These are phyloP conservation scores for Lithosia quadra DNA, from an alignment of 2,888 invertebrate genomes.

Conservation along the genomic window DNA sequence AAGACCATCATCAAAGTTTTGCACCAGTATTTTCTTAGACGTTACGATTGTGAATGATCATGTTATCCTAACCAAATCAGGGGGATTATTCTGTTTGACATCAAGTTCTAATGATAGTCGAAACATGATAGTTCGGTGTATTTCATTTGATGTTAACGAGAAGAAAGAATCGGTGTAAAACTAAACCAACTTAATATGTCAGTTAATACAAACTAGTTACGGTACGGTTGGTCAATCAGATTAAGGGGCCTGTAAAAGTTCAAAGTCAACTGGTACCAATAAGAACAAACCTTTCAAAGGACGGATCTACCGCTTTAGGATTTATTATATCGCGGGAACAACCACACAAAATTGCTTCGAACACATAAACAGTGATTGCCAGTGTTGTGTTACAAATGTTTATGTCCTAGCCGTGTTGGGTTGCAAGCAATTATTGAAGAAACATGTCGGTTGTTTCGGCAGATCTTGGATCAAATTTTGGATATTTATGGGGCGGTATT, in stretches of 20 bases:
- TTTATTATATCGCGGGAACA: conserved; percentile 74
- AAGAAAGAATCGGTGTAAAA: no score
- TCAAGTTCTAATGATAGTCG: no score
- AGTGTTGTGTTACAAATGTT: conserved; percentile 75
- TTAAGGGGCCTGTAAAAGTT: not conserved
- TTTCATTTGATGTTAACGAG: no score
- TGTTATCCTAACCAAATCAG: no score
- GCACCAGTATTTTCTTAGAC: no score
- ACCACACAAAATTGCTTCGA: conserved; percentile 67
- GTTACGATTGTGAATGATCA: no score
- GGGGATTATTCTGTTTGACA: no score
- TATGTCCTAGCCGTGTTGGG: conserved; percentile 58
- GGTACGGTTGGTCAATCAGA: no score
- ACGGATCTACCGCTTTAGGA: conserved; percentile 78
- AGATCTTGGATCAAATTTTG: conserved; percentile 20
- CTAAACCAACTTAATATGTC: no score
- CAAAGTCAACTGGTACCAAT: not conserved
- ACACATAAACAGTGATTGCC: conserved; percentile 80
- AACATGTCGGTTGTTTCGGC: conserved; percentile 30
- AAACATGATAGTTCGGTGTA: no score
- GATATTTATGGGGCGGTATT: not conserved
- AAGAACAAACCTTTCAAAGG: conserved; percentile 38
- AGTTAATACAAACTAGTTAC: no score
- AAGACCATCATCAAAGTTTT: no score
- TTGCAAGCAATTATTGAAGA: conserved; percentile 58